phyloP scores from a whole-genome alignment of 2,113 vertebrate genomes.

The Varanus salvator region DNA sequence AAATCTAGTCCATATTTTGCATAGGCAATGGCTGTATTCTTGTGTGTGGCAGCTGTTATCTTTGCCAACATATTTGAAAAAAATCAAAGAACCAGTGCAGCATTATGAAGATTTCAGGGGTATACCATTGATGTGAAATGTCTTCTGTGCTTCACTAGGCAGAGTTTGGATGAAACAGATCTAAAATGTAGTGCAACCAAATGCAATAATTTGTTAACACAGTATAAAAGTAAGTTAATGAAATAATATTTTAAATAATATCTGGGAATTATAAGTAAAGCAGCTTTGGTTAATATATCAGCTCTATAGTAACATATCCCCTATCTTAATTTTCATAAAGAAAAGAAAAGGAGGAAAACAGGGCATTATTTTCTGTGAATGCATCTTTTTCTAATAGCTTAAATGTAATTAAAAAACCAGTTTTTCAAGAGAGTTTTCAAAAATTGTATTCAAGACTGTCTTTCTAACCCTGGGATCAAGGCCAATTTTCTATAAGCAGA shows the following conservation, averaged over 20 bases:
- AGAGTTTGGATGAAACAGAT: not conserved
- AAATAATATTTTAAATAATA: constrained; percentile 41
- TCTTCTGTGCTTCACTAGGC: not conserved
- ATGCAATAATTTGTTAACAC: not conserved
- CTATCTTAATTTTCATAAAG: not conserved
- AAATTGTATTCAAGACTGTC: constrained; percentile 34
- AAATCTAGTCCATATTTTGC: not conserved
- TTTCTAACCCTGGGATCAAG: constrained; percentile 52
- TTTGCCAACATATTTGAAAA: constrained; percentile 9
- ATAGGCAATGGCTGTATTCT: not conserved
- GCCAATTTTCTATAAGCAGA: constrained; percentile 30
- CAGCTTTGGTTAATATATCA: not conserved
- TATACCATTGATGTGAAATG: not conserved
- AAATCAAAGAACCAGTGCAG: not conserved
- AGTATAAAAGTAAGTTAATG: constrained; percentile 46
- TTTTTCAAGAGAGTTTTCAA: constrained; percentile 56
- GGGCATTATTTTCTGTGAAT: not conserved
- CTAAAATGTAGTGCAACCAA: not conserved
- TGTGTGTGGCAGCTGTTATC: not conserved
- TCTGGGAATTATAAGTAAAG: constrained; percentile 53
- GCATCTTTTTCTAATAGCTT: constrained; percentile 41
- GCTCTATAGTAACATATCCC: not conserved
- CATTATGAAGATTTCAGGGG: not conserved
- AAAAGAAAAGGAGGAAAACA: not conserved
- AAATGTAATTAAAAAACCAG: constrained; percentile 56